Percentiles rank a stretch among this genome's conserved stretches.
phyloP scores from a whole-genome alignment of 2,113 vertebrate species.

The Pterocles orientalis region DNA sequence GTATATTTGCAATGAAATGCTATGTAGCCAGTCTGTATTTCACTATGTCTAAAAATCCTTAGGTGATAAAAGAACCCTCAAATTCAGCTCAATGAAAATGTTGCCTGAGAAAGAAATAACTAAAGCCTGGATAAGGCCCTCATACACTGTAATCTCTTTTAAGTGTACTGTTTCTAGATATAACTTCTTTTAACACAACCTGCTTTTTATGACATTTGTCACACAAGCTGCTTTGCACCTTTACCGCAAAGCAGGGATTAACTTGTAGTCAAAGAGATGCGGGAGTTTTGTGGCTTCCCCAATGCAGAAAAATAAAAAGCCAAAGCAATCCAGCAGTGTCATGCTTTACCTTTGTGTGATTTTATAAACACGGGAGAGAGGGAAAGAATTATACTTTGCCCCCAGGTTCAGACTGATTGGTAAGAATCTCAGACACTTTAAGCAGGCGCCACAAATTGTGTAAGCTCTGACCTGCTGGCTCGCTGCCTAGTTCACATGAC shows the following conservation, averaged over 20 bases:
- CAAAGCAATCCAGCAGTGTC: slow-evolving; percentile 32
- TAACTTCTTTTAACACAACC: background rate
- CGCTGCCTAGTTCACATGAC: slow-evolving; percentile 74
- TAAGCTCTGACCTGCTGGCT: slow-evolving; percentile 79
- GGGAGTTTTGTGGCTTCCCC: background rate
- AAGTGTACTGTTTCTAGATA: background rate
- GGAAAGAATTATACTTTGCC: slow-evolving; percentile 78
- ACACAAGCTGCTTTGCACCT: background rate
- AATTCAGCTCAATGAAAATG: background rate
- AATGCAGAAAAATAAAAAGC: slow-evolving; percentile 21
- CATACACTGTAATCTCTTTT: background rate
- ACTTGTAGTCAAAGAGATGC: background rate
- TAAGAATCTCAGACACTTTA: slow-evolving; percentile 77
- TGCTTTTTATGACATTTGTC: background rate
- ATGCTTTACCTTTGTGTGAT: slow-evolving; percentile 47
- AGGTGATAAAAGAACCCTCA: background rate
- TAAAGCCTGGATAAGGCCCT: background rate
- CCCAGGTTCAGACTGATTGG: slow-evolving; percentile 70
- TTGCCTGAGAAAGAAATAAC: background rate
- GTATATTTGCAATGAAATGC: background rate
- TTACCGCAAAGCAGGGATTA: slow-evolving; percentile 9
- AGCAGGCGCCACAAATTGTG: slow-evolving; percentile 82
- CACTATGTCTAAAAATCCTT: background rate
- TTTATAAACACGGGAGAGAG: slow-evolving; percentile 31
- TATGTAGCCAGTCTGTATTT: background rate